Base-by-base conservation (phyloP, 2,113 vertebrate genomes). In the Tachuris rubrigastra region DNA sequence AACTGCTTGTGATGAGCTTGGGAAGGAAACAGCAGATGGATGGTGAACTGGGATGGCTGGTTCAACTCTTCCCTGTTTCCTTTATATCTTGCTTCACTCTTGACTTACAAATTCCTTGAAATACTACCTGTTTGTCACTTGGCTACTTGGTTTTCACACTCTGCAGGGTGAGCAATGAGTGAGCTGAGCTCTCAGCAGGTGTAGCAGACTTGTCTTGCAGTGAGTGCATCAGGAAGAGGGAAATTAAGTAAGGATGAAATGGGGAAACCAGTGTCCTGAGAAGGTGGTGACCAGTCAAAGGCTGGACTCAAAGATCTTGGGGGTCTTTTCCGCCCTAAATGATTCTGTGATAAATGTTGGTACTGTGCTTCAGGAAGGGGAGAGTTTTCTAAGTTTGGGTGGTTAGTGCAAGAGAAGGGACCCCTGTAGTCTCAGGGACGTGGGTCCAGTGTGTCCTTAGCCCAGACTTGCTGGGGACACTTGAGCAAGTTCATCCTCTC, bases 1-100 rank as follows among this genome's bases (percentile, higher is more conserved):
- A 35, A 3, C 37, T 3, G n/a, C 8, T 4, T 0, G 0, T 7
- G 62, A 18, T 17, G 83, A 28, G 41, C 47, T 33, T 12, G 10
- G 93, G 74, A 37, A 11, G 1, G 8, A 42, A 53, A 14, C 52
- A 20, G 81, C 62, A 60, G 67, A 41, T 55, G n/a, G 59, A 4
- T 15, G 2, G 2, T 7, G 9, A 17, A 27, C 55, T 7, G 53
- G 13, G 16, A 6, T 1, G 31, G 37, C 39, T 25, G 47, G 14
- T 22, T 59, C 71, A 19, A 22, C 62, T 71, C 56, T 33, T 18
- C 47, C 30, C 16, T 13, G 5, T 16, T 53, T 7, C 22, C 52
- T 23, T 8, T 4, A 4, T 6, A 14, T 21, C 75, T 56, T 39
- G 17, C 31, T 62, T 69, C 23, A 5, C 12, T 49, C 84, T 6